Conservation (phyloP, 2,888 invertebrate genomes). For the Octodonta nipae region DNA sequence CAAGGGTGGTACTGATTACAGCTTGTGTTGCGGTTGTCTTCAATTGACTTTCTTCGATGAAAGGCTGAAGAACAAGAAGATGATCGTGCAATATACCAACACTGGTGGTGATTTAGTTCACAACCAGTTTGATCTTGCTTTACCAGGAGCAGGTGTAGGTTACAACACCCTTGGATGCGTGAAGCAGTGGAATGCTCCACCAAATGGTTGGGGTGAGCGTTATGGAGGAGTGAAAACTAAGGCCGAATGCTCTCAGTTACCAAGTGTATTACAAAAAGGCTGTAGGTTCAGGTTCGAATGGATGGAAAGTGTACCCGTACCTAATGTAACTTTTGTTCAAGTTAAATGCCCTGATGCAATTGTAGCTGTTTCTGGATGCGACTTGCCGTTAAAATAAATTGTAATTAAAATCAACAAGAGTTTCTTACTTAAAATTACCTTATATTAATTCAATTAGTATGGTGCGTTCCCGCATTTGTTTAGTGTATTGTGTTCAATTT, state of each 20-base stretch:
- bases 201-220: conserved; percentile 12
- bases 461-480: too few relatives aligned
- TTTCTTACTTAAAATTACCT: too few relatives aligned
- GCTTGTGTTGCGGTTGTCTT: conserved; percentile 13
- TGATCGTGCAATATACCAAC: conserved; percentile 11
- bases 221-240: conserved; percentile 12
- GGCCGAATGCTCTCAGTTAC: conserved; percentile 11
- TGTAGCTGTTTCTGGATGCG: too few relatives aligned
- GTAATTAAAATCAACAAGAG: too few relatives aligned
- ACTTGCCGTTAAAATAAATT: too few relatives aligned
- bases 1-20: conserved; percentile 12
- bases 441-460: too few relatives aligned
- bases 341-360: conserved; percentile 14
- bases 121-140: conserved; percentile 11
- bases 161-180: conserved; percentile 12
- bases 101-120: conserved; percentile 8
- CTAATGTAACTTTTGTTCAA: conserved; percentile 12
- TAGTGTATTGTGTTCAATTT: too few relatives aligned
- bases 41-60: conserved; percentile 12
- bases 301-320: conserved; percentile 13
- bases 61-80: conserved; percentile 3
- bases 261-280: conserved; percentile 9
- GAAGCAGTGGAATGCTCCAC: conserved; percentile 12
- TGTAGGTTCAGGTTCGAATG: conserved; percentile 15
- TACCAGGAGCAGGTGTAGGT: conserved; percentile 14